Evolutionary conservation across 2,888 invertebrate genomes (phyloP), one percentile per base, ranked within the genome.

Genomic region (Apodemia duryi): DNA sequence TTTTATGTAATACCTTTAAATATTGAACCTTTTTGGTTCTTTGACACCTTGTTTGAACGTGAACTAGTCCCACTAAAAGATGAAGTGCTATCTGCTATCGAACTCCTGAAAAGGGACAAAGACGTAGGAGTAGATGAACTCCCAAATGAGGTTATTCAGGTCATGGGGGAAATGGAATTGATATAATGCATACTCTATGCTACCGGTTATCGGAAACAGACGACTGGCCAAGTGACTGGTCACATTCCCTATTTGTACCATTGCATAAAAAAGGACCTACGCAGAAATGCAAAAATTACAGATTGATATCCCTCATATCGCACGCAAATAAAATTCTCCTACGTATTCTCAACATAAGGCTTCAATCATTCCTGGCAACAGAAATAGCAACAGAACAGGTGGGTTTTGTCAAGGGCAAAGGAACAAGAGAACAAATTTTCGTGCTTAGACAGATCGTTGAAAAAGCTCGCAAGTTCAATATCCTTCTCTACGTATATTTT

Each of bases 241-340:
- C 41, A 21, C 65, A 61, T 6, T 65, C 61, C 7, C 43, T 65
- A 9, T 65, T 65, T 46, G n/a, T 65, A 61, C 65, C 65, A 51
- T 11, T 43, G 11, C 11, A 43, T 43, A 43, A 43, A 43, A 43
- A 43, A 4, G 43, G 10, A 43, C 4, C 43, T 43, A 43, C 43
- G 6, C 10, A 43, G 11, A 43, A 43, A 43, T 21, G 51, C 9
- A 51, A 21, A 2, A 51, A 51, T 9, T 51, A 21, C 51, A 51
- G 51, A 51, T 21, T 51, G 2, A n/a, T 51, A n/a, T 51, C 51
- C 10, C 51, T 51, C 21, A 51, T 51, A 51, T 51, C 51, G 4
- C 51, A 51, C 51, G 51, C 51, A 51, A 51, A 21, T 6, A 51
- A 51, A 51, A 21, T 51, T n/a, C 21, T 51, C n/a, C 21, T 51